These are phyloP conservation scores for Arge pagana DNA, from an alignment of 2,888 invertebrate genomes.

Conservation along the genomic window DNA sequence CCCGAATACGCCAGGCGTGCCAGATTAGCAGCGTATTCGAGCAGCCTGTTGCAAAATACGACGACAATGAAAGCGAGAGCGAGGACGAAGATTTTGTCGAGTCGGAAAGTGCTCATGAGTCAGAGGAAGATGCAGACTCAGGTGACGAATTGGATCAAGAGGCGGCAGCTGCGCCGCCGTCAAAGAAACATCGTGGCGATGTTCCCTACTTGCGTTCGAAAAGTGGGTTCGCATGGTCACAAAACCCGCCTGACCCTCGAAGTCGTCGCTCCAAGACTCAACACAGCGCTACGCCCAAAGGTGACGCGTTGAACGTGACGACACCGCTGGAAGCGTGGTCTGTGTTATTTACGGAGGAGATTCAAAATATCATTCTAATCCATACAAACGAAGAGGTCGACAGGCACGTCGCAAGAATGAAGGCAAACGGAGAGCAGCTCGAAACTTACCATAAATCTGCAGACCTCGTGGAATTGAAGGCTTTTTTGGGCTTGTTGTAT, in stretches of 20 bases:
- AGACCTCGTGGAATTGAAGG: slow-evolving; percentile 15
- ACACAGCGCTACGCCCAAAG: not conserved
- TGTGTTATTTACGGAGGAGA: not conserved
- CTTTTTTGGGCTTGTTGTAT: slow-evolving; percentile 11
- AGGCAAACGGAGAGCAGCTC: not conserved
- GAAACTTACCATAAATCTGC: not conserved
- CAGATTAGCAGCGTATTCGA: too few relatives aligned
- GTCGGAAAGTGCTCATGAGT: not conserved
- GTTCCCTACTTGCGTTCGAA: not conserved
- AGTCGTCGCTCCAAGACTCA: not conserved
- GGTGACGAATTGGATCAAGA: not conserved
- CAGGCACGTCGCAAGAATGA: not conserved
- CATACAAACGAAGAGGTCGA: not conserved
- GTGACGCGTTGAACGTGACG: not conserved
- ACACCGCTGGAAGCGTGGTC: not conserved
- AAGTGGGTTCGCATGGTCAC: not conserved
- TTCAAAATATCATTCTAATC: not conserved
- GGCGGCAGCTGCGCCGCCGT: not conserved
- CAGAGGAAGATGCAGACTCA: not conserved
- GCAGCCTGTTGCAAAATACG: too few relatives aligned
- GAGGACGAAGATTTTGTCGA: not conserved
- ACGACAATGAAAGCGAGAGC: not conserved
- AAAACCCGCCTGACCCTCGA: not conserved
- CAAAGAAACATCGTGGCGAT: not conserved
- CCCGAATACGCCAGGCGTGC: too few relatives aligned